Percentiles rank a stretch among this genome's conserved stretches.
Evolutionary conservation across 2,888 invertebrate genomes (phyloP).

Genomic region (Allolobophora icterica): DNA sequence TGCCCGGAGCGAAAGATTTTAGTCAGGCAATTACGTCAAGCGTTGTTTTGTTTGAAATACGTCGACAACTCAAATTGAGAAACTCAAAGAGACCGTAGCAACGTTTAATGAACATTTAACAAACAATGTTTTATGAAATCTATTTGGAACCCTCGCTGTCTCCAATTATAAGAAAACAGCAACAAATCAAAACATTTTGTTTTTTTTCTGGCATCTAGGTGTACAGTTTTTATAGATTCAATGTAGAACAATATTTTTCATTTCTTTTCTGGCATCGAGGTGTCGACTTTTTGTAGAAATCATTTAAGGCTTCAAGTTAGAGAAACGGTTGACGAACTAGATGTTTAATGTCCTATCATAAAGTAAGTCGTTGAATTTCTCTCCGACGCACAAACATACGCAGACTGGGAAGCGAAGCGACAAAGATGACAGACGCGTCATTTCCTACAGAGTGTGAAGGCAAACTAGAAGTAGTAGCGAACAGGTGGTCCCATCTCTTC

Average conservation of each 20-base stretch:
- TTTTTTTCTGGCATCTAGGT: no score
- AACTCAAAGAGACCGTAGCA: not conserved
- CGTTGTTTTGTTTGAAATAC: constrained; percentile 38
- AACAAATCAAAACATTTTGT: no score
- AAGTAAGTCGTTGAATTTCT: not conserved
- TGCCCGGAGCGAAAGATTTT: not conserved
- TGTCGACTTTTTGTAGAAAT: no score
- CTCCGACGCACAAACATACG: not conserved
- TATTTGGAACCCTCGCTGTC: not conserved
- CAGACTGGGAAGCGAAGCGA: not conserved
- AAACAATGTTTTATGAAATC: not conserved
- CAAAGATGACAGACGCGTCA: not conserved
- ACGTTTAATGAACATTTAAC: not conserved
- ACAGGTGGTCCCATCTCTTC: constrained; percentile 49
- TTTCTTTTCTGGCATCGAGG: no score
- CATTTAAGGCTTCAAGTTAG: no score
- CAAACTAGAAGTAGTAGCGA: constrained; percentile 42
- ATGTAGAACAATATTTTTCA: no score
- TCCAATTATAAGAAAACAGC: not conserved
- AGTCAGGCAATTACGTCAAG: constrained; percentile 32
- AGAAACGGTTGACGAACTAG: not conserved
- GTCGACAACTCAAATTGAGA: constrained; percentile 22
- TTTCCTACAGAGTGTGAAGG: not conserved
- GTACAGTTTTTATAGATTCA: no score
- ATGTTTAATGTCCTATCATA: not conserved